Evolutionary conservation across 2,113 vertebrate species (phyloP).

Genomic region (Colius striatus): DNA sequence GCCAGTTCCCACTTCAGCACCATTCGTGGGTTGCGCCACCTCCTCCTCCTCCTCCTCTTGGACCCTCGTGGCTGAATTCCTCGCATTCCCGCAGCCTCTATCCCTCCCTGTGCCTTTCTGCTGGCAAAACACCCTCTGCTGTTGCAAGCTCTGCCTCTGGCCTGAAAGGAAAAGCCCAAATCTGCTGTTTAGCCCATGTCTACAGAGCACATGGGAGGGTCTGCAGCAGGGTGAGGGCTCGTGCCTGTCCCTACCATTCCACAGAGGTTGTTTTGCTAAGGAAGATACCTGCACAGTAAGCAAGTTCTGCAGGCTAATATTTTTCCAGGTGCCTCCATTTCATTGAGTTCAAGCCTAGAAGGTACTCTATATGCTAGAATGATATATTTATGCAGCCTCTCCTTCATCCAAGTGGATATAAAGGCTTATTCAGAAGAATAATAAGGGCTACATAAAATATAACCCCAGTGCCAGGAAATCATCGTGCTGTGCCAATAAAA

Average conservation of each 20-base stretch:
- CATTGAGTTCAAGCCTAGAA: neutral
- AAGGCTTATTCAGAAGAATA: constrained; percentile 65
- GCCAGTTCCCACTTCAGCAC: neutral
- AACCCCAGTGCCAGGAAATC: constrained; percentile 55
- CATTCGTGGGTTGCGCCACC: neutral
- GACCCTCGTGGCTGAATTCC: constrained; percentile 53
- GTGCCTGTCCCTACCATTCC: fast-evolving
- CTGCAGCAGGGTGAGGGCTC: neutral
- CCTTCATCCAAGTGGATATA: constrained; percentile 46
- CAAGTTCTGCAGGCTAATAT: neutral
- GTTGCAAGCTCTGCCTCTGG: neutral
- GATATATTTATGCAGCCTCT: neutral
- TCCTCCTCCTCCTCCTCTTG: neutral
- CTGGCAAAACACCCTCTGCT: neutral
- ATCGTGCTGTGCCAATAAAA: constrained; percentile 52
- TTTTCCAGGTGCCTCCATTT: constrained; percentile 30
- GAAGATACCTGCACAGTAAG: neutral
- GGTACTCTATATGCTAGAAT: neutral
- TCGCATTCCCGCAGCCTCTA: constrained; percentile 53
- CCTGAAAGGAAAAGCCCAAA: neutral
- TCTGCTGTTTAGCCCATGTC: neutral
- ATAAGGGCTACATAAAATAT: constrained; percentile 46
- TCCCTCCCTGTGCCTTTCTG: neutral
- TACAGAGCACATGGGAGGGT: neutral
- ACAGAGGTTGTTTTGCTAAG: neutral